Percentiles rank a stretch among this genome's conserved stretches.
These are phyloP conservation scores for Oncorhynchus keta DNA, from an alignment of 2,113 vertebrate genomes.

Conservation along the genomic window DNA sequence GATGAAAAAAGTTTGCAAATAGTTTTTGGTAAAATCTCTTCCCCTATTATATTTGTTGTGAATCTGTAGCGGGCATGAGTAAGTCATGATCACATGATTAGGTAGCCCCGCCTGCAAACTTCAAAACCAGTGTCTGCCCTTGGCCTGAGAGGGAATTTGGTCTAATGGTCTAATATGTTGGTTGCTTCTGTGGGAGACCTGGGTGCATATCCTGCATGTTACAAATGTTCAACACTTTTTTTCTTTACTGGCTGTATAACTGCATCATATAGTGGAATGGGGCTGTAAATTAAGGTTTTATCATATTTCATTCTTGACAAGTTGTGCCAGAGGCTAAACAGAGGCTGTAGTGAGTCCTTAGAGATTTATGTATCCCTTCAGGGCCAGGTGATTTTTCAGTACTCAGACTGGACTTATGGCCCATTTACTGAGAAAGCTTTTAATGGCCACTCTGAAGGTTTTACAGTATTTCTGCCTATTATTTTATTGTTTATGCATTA, in stretches of 20 bases:
- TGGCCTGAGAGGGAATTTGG: no score
- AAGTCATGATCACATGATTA: no score
- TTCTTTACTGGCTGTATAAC: slow-evolving; percentile 56
- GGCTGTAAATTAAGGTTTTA: slow-evolving; percentile 62
- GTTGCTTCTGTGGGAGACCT: no score
- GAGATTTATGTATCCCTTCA: slow-evolving; percentile 60
- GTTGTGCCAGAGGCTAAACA: slow-evolving; percentile 48
- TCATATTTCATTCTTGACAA: slow-evolving; percentile 58
- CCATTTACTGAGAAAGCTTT: slow-evolving; percentile 56
- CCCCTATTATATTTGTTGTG: slow-evolving; percentile 51
- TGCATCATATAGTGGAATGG: slow-evolving; percentile 42
- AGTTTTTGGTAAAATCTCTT: slow-evolving; percentile 1
- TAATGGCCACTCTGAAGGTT: slow-evolving; percentile 57
- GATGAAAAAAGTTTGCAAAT: background rate
- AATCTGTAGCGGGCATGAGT: background rate
- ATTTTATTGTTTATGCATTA: slow-evolving; percentile 64
- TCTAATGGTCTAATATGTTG: no score
- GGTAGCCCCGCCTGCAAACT: no score
- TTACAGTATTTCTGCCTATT: slow-evolving; percentile 57
- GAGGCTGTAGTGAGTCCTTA: background rate
- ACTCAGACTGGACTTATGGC: slow-evolving; percentile 52
- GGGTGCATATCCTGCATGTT: background rate
- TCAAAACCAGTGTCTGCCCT: no score
- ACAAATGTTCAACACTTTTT: slow-evolving; percentile 52
- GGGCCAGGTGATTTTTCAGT: slow-evolving; percentile 39